These are phyloP conservation scores for Leucophenga varia DNA, from an alignment of 1,140 invertebrate genomes.

Conservation along the genomic window DNA sequence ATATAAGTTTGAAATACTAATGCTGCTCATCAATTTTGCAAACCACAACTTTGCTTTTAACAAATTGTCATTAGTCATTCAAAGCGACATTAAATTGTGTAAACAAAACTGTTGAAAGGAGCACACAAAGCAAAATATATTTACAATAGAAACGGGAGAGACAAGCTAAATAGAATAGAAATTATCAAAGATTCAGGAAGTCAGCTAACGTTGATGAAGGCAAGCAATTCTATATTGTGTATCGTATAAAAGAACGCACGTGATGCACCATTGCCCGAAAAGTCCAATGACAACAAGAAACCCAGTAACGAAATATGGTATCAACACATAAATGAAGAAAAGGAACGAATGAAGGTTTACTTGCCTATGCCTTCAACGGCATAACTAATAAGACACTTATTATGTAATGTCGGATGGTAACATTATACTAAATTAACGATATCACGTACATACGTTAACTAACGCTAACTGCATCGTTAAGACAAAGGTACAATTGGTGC, in stretches of 20 bases:
- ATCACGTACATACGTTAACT: constrained; percentile 57
- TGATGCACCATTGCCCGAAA: no score
- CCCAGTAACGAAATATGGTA: no score
- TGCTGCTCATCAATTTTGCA: background rate
- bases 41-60: constrained; percentile 6
- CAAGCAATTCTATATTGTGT: no score
- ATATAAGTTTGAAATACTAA: no score
- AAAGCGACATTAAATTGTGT: constrained; percentile 14
- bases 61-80: constrained; percentile 24
- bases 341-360: no score
- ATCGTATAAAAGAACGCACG: constrained; percentile 15
- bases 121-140: no score
- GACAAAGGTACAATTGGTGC: background rate
- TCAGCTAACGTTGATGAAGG: background rate
- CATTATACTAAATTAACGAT: constrained; percentile 55
- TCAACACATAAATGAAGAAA: constrained; percentile 10
- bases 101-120: constrained; percentile 20
- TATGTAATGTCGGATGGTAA: constrained; percentile 46
- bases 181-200: constrained; percentile 12
- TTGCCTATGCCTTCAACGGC: constrained; percentile 14
- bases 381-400: constrained; percentile 55
- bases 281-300: no score
- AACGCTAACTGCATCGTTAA: constrained; percentile 55
- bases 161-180: no score
- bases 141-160: no score